These are phyloP conservation scores for Lynx canadensis DNA, from an alignment of 2,113 vertebrate genomes.

Conservation along the genomic window DNA sequence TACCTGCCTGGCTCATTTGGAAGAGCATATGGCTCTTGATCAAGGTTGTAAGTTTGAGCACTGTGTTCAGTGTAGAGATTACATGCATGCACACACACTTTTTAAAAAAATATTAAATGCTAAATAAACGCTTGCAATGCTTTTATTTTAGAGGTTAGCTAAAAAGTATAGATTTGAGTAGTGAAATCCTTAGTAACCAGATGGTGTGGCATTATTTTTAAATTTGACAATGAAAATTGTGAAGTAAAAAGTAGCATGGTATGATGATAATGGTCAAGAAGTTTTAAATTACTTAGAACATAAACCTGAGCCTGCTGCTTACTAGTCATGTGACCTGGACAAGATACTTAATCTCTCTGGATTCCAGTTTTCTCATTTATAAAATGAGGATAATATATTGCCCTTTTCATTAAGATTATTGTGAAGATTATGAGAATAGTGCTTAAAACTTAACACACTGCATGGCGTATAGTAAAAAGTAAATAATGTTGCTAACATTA, in stretches of 20 bases:
- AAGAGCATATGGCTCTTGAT: background rate
- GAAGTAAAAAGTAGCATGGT: background rate
- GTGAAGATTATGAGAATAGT: slow-evolving; percentile 15
- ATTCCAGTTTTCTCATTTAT: background rate
- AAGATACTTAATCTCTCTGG: slow-evolving; percentile 1
- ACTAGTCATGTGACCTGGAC: background rate
- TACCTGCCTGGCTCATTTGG: background rate
- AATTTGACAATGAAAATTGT: background rate
- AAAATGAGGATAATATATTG: background rate
- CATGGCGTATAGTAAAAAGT: slow-evolving; percentile 24
- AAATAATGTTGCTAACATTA: slow-evolving; percentile 26
- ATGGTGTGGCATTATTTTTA: background rate
- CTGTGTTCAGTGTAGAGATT: background rate
- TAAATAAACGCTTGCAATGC: background rate
- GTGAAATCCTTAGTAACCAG: slow-evolving; percentile 23
- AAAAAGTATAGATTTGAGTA: background rate
- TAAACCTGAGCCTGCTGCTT: background rate
- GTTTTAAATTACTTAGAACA: background rate
- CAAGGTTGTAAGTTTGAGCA: background rate
- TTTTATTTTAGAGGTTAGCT: slow-evolving; percentile 25
- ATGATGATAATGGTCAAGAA: background rate
- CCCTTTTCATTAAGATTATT: background rate
- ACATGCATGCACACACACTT: background rate
- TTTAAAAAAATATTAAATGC: background rate
- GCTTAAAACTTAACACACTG: background rate